phyloP scores from a whole-genome alignment of 1,140 invertebrate genomes.

The Adelges cooleyi region DNA sequence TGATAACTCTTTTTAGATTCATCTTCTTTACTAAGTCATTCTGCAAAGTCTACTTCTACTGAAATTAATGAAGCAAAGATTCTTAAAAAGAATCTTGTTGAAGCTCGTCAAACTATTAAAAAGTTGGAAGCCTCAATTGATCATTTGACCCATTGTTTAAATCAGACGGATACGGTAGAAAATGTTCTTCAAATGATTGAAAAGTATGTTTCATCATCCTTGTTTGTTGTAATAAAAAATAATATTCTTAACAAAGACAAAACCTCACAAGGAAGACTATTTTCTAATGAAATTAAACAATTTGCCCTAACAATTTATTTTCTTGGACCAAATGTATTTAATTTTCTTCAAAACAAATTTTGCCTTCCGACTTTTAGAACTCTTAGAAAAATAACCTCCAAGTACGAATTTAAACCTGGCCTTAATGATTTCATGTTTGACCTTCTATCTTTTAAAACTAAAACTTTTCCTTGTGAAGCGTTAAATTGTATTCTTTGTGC shows the following conservation, averaged over 20 bases:
- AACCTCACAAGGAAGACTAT: neutral
- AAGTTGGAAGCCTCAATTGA: too few species aligned
- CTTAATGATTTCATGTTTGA: neutral
- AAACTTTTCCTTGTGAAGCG: neutral
- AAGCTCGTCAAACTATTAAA: too few species aligned
- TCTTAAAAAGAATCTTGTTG: too few species aligned
- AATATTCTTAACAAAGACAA: neutral
- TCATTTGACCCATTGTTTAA: neutral
- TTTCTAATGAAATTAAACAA: neutral
- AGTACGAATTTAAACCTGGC: neutral
- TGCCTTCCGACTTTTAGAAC: neutral
- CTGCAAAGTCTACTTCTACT: too few species aligned
- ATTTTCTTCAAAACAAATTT: neutral
- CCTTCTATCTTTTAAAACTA: neutral
- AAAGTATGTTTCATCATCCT: neutral
- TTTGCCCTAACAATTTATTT: neutral
- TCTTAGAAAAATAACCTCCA: neutral
- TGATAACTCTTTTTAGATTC: too few species aligned
- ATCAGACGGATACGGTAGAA: neutral
- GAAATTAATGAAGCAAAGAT: too few species aligned
- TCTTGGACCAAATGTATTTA: neutral
- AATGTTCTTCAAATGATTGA: neutral
- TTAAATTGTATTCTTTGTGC: neutral
- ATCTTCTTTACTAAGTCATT: too few species aligned
- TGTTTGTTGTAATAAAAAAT: neutral